Evolutionary conservation across 2,797 vertebrate species (phyloP).

Genomic region (Tiaroga cobitis): DNA sequence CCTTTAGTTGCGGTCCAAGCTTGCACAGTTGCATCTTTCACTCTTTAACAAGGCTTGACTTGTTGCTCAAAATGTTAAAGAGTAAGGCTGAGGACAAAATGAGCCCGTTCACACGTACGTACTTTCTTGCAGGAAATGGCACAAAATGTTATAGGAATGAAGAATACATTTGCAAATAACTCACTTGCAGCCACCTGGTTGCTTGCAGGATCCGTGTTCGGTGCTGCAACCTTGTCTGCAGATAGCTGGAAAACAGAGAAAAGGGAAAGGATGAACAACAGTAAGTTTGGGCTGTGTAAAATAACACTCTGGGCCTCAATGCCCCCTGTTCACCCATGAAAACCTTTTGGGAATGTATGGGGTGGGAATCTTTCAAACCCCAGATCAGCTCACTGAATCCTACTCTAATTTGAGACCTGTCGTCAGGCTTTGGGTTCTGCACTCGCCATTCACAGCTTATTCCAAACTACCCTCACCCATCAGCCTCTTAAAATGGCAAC

Average conservation of each 20-base stretch:
- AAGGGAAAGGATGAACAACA: neutral
- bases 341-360: conserved; percentile 61
- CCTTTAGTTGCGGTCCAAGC: conserved; percentile 82
- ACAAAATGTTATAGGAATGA: neutral
- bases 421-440: conserved; percentile 26
- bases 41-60: conserved; percentile 54
- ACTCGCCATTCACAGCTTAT: neutral
- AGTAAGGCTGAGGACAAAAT: conserved; percentile 18
- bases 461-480: conserved; percentile 20
- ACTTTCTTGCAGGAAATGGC: neutral
- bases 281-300: conserved; percentile 52
- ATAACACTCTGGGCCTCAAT: conserved; percentile 15
- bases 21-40: conserved; percentile 73
- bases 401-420: conserved; percentile 63
- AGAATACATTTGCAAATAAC: conserved; percentile 57
- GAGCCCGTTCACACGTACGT: too few relatives aligned
- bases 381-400: conserved; percentile 66
- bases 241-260: conserved; percentile 81
- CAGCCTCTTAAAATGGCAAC: conserved; percentile 19
- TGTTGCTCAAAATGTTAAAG: conserved; percentile 27
- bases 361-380: conserved; percentile 60
- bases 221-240: conserved; percentile 97
- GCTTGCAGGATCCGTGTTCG: conserved; percentile 93
- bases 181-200: conserved; percentile 97
- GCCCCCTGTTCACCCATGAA: conserved; percentile 53